Conservation (phyloP, 2,888 invertebrate species). For the Ceramica pisi region DNA sequence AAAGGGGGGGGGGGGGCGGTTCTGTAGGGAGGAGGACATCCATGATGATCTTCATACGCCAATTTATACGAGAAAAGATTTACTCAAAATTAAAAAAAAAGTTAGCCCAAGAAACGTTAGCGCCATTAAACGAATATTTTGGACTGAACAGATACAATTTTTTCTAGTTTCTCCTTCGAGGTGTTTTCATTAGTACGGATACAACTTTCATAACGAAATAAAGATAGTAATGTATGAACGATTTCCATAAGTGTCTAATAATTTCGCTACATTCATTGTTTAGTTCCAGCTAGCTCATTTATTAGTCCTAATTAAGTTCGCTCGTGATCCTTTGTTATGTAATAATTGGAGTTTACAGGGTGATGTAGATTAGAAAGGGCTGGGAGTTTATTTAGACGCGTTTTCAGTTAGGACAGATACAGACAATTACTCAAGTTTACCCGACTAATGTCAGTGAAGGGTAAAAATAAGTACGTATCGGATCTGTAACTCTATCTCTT, state of each 20-base stretch:
- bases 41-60: neutral
- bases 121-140: conserved; percentile 43
- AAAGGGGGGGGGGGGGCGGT: no score
- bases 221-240: conserved; percentile 39
- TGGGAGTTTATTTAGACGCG: conserved; percentile 55
- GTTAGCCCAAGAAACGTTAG: conserved; percentile 12
- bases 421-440: conserved; percentile 9
- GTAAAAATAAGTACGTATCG: neutral
- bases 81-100: neutral
- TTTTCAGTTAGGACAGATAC: conserved; percentile 28
- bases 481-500: neutral
- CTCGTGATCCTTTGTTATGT: conserved; percentile 58
- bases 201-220: conserved; percentile 34
- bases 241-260: conserved; percentile 22
- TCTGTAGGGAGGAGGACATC: no score
- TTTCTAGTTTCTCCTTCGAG: conserved; percentile 33
- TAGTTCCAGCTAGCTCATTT: conserved; percentile 63
- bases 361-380: conserved; percentile 72
- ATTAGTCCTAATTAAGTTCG: conserved; percentile 51
- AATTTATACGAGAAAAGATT: neutral
- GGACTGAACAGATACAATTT: conserved; percentile 52
- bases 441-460: neutral
- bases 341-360: conserved; percentile 78
- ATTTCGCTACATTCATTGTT: conserved; percentile 46
- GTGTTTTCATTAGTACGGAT: conserved; percentile 27